Conservation (phyloP, 1,140 invertebrate species). For the Cheumatopsyche charites region DNA sequence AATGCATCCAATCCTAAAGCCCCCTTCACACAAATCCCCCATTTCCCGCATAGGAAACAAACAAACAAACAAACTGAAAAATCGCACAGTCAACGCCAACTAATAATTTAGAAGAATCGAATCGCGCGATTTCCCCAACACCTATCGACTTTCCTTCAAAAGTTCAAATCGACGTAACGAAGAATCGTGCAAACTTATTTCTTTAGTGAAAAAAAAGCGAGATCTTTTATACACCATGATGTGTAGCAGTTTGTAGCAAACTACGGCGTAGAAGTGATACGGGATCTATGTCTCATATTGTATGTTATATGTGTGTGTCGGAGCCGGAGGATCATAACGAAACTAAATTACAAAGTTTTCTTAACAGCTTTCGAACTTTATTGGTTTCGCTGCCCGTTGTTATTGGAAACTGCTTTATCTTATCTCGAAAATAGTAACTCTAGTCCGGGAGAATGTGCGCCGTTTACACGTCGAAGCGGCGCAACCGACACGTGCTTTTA, state of each 20-base stretch:
- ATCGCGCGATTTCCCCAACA: too few relatives aligned
- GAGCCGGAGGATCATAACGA: slow-evolving; percentile 26
- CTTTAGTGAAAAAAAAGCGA: neutral
- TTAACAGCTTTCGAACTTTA: slow-evolving; percentile 36
- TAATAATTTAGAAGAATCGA: too few relatives aligned
- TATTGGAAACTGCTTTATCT: slow-evolving; percentile 38
- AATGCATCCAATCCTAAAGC: too few relatives aligned
- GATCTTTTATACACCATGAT: neutral
- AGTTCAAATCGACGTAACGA: neutral
- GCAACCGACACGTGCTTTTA: neutral
- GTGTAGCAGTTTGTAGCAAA: neutral
- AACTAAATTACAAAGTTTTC: slow-evolving; percentile 36
- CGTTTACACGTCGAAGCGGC: neutral
- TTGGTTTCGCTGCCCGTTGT: slow-evolving; percentile 27
- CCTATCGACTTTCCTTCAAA: neutral
- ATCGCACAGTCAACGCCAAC: too few relatives aligned
- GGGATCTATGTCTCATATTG: neutral
- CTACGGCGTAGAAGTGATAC: slow-evolving; percentile 9
- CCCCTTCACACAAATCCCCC: too few relatives aligned
- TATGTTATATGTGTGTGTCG: neutral
- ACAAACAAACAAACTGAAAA: too few relatives aligned
- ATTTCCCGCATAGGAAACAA: too few relatives aligned
- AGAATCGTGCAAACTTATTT: neutral
- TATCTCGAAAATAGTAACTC: slow-evolving; percentile 30
- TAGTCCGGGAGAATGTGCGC: neutral